A percentile compares a stretch with the other conserved stretches of the same genome.
Conservation (phyloP, 2,888 invertebrate species). For the Dicyrtomina minuta region DNA sequence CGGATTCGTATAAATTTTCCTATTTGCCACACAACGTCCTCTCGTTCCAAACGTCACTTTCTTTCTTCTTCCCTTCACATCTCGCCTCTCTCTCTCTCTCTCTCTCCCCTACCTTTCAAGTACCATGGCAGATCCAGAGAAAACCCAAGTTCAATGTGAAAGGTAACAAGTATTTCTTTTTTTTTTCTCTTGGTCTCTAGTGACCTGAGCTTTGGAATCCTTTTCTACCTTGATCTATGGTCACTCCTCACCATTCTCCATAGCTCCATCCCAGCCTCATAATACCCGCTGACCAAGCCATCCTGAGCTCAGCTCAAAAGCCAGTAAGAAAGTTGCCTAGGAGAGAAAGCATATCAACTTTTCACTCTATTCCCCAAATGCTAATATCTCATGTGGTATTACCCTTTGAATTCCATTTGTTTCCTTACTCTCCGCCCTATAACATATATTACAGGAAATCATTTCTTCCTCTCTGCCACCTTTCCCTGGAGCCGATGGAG, state of each 20-base stretch:
- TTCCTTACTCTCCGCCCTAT: neutral
- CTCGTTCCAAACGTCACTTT: no score
- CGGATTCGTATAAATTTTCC: no score
- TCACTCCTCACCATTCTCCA: conserved; percentile 38
- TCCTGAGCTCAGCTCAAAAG: neutral
- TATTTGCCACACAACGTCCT: no score
- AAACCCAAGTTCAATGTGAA: neutral
- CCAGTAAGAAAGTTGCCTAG: conserved; percentile 5
- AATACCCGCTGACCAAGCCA: conserved; percentile 46
- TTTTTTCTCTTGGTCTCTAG: conserved; percentile 40
- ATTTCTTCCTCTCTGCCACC: no score
- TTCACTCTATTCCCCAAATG: conserved; percentile 53
- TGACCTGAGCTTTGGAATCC: conserved; percentile 49
- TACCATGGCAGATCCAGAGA: neutral
- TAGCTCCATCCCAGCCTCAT: conserved; percentile 10
- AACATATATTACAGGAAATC: conserved; percentile 8
- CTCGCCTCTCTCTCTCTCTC: neutral
- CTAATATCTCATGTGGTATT: conserved; percentile 52
- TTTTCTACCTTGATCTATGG: conserved; percentile 51
- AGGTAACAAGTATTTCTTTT: conserved; percentile 14
- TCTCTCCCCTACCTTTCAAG: neutral
- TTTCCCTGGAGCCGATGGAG: no score
- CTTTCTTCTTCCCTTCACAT: neutral
- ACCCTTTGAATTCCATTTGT: conserved; percentile 22
- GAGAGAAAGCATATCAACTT: conserved; percentile 52